Conservation (phyloP, 2,113 vertebrate genomes). For the Notechis scutatus region DNA sequence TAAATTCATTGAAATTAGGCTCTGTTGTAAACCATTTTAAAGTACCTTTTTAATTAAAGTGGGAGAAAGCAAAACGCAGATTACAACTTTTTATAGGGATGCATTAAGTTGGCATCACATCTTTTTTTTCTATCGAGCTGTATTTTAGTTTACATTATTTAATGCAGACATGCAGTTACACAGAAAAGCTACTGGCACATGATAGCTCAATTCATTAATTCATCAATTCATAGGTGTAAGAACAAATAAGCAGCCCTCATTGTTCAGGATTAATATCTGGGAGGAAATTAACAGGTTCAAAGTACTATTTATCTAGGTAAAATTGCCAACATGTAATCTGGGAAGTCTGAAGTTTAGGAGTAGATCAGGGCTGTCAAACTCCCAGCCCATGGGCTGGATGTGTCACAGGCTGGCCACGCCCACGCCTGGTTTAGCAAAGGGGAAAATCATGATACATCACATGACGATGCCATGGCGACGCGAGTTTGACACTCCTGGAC, state of each 20-base stretch:
- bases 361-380: too few species aligned
- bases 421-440: too few species aligned
- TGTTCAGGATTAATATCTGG: not conserved
- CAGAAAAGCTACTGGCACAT: not conserved
- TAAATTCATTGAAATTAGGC: not conserved
- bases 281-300: not conserved
- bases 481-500: too few species aligned
- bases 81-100: not conserved
- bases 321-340: not conserved
- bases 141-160: not conserved
- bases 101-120: not conserved
- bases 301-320: not conserved
- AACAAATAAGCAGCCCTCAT: not conserved
- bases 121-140: not conserved
- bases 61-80: not conserved
- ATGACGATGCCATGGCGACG: accelerated
- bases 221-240: not conserved
- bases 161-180: not conserved
- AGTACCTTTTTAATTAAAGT: not conserved
- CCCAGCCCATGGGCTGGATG: accelerated
- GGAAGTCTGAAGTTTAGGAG: not conserved
- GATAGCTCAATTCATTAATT: not conserved
- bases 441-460: too few species aligned
- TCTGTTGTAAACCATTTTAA: not conserved
- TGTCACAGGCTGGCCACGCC: too few species aligned